Percentiles rank a stretch among this genome's conserved stretches.
These are phyloP conservation scores for Pseudomyrmex cubaensis DNA, from an alignment of 1,140 invertebrate genomes.

Conservation along the genomic window DNA sequence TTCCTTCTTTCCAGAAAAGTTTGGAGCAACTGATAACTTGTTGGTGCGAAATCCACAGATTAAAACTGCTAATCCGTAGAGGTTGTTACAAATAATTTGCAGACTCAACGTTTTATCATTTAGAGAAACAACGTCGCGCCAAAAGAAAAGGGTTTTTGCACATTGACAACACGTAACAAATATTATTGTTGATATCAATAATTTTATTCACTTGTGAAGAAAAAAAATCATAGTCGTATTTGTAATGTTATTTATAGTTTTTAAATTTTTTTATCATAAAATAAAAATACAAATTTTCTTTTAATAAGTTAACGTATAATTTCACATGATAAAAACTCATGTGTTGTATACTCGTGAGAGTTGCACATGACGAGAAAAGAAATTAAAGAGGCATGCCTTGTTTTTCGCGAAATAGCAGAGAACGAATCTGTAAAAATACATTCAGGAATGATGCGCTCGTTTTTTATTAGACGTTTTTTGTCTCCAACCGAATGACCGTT, in stretches of 20 bases:
- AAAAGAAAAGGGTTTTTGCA: background rate
- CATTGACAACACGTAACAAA: background rate
- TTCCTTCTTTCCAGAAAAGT: constrained; percentile 15
- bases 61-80: background rate
- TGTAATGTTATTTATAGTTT: background rate
- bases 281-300: background rate
- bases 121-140: background rate
- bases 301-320: background rate
- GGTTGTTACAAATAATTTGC: background rate
- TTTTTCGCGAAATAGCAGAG: constrained; percentile 3
- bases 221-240: background rate
- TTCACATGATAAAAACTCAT: background rate
- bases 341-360: background rate
- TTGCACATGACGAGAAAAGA: background rate
- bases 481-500: constrained; percentile 22
- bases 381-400: constrained; percentile 31
- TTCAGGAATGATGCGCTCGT: constrained; percentile 39
- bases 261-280: background rate
- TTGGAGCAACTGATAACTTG: constrained; percentile 16
- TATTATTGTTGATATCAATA: background rate
- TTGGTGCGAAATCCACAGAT: constrained; percentile 9
- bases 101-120: background rate
- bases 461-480: constrained; percentile 48
- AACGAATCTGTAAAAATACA: constrained; percentile 39
- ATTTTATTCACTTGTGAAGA: background rate